Percentiles rank a stretch among this genome's conserved stretches.
Conservation (phyloP, 2,797 vertebrate species). For the Pampus argenteus region DNA sequence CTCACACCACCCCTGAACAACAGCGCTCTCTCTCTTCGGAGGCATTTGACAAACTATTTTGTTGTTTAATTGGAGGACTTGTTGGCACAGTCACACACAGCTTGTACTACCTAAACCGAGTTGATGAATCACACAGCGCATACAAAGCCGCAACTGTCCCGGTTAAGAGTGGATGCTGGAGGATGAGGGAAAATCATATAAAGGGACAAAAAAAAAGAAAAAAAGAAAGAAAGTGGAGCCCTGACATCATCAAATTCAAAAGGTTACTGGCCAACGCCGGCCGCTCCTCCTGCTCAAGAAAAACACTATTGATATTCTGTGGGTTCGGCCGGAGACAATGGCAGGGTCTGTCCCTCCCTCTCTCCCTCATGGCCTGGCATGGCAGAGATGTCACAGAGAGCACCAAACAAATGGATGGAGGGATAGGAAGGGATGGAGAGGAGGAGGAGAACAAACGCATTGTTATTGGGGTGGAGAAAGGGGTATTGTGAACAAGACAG, state of each 20-base stretch:
- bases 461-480: constrained; percentile 82
- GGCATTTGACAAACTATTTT: constrained; percentile 13
- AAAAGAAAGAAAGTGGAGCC: constrained; percentile 42
- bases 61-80: constrained; percentile 29
- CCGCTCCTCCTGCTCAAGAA: constrained; percentile 72
- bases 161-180: constrained; percentile 26
- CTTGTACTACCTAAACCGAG: constrained; percentile 41
- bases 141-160: constrained; percentile 43
- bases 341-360: constrained; percentile 71
- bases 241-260: constrained; percentile 85
- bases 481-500: constrained; percentile 81
- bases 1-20: too few relatives aligned
- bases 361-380: constrained; percentile 80
- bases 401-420: constrained; percentile 81
- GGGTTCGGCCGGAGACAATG: constrained; percentile 79
- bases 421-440: constrained; percentile 70
- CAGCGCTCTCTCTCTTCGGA: background rate
- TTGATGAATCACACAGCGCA: constrained; percentile 58
- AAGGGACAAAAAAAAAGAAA: constrained; percentile 64
- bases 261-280: constrained; percentile 83
- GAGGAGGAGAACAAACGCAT: constrained; percentile 81
- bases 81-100: constrained; percentile 26
- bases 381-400: constrained; percentile 87
- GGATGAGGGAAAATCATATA: constrained; percentile 55
- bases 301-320: constrained; percentile 82